Evolutionary conservation across 1,140 invertebrate species (phyloP).

Genomic region (Heliconius hermathena): DNA sequence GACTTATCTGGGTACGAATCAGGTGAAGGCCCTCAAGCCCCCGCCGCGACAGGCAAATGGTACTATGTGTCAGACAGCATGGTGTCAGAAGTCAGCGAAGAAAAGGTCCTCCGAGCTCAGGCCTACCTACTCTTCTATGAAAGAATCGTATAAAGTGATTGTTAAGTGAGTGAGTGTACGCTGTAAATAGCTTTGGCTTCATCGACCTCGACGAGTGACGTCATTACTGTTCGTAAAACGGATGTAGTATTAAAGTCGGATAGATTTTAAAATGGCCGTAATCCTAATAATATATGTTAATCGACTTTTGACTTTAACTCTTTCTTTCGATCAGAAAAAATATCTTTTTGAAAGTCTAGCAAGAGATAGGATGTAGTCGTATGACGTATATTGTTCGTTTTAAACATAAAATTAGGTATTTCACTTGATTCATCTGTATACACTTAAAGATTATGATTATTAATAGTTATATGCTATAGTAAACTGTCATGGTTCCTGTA

Average conservation of each 20-base stretch:
- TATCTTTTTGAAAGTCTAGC: neutral
- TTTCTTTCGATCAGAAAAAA: no score
- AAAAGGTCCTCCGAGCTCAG: conserved; percentile 91
- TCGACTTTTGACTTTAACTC: no score
- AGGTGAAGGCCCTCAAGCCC: conserved; percentile 55
- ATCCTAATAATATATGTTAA: neutral
- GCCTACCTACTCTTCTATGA: conserved; percentile 99
- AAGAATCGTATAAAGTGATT: conserved; percentile 86
- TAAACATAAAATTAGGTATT: neutral
- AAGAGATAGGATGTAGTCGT: neutral
- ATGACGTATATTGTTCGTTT: neutral
- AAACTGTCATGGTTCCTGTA: conserved; percentile 30
- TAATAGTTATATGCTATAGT: neutral
- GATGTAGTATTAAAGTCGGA: neutral
- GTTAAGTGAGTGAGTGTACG: conserved; percentile 30
- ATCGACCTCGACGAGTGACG: neutral
- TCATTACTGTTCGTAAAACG: conserved; percentile 10
- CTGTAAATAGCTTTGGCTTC: conserved; percentile 60
- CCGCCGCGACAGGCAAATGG: conserved; percentile 89
- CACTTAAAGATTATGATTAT: neutral
- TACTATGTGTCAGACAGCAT: conserved; percentile 95
- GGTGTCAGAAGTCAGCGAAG: conserved; percentile 91
- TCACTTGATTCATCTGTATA: neutral
- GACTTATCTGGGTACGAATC: conserved; percentile 76
- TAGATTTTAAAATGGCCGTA: no score